phyloP scores from a whole-genome alignment of 2,113 vertebrate genomes.

The Phylloscopus trochilus region DNA sequence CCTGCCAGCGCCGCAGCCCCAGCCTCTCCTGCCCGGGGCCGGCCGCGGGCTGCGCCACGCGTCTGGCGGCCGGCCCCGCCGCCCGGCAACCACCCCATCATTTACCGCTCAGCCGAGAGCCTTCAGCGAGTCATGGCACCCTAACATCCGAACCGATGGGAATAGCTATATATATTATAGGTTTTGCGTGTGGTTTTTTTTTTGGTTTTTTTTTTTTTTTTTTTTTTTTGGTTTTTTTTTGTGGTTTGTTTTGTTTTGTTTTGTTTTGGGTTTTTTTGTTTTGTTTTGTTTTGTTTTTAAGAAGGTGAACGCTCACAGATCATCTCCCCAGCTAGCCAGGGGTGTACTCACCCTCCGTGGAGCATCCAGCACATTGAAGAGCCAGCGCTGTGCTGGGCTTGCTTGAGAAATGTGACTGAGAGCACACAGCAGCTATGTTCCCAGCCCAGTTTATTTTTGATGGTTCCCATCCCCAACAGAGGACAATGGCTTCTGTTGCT shows the following conservation, averaged over 20 bases:
- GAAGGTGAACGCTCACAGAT: neutral
- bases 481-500: conserved; percentile 23
- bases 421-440: neutral
- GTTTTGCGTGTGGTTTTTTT: too few species aligned
- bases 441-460: conserved; percentile 14
- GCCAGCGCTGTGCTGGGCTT: neutral
- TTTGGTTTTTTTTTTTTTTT: too few species aligned
- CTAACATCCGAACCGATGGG: neutral
- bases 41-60: neutral
- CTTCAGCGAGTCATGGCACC: neutral
- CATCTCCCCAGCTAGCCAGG: neutral
- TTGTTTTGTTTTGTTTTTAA: neutral
- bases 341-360: neutral
- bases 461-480: neutral
- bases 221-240: too few species aligned
- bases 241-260: too few species aligned
- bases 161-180: too few species aligned
- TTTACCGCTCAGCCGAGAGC: neutral
- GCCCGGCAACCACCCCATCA: neutral
- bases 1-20: neutral
- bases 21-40: neutral
- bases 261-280: too few species aligned
- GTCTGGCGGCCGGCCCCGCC: neutral
- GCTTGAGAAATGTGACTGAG: neutral
- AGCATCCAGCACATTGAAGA: neutral